Percentiles rank a stretch among this genome's conserved stretches.
Conservation (phyloP, 2,888 invertebrate genomes). For the Leptinotarsa rubiginosa region DNA sequence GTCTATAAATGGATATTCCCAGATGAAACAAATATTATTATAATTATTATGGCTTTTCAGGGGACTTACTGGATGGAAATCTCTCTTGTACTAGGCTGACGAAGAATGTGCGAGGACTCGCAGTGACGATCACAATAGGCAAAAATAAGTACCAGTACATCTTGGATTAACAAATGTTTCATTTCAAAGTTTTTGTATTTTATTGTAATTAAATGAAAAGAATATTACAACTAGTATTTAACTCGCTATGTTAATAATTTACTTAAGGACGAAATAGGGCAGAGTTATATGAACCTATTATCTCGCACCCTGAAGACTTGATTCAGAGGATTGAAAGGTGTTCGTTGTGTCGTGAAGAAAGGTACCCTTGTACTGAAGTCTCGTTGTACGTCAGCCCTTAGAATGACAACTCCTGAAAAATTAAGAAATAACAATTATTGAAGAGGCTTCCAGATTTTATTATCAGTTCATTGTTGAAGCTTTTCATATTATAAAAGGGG, state of each 20-base stretch:
- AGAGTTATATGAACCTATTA: conserved; percentile 49
- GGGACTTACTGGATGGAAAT: conserved; percentile 73
- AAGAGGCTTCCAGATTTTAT: too few species aligned
- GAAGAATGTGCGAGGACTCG: conserved; percentile 80
- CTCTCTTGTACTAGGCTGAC: conserved; percentile 80
- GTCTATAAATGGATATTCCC: too few species aligned
- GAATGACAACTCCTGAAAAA: conserved; percentile 79
- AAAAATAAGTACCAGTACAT: conserved; percentile 73
- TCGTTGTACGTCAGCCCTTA: conserved; percentile 82
- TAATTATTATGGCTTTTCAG: conserved; percentile 61
- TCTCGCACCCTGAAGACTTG: conserved; percentile 69
- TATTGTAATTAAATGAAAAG: conserved; percentile 53
- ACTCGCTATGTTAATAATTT: conserved; percentile 55
- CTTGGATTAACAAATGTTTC: conserved; percentile 18
- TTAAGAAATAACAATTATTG: background rate
- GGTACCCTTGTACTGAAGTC: conserved; percentile 62
- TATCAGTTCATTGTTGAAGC: too few species aligned
- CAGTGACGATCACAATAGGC: conserved; percentile 76
- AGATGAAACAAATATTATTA: too few species aligned
- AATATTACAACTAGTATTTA: conserved; percentile 55
- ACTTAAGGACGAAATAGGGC: conserved; percentile 47
- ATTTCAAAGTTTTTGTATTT: conserved; percentile 46
- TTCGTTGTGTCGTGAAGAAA: conserved; percentile 62
- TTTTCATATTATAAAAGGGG: too few species aligned
- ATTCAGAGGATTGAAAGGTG: conserved; percentile 68